A percentile compares a stretch with the other conserved stretches of the same genome.
Evolutionary conservation across 2,113 vertebrate species (phyloP).

Genomic region (Tragulus kanchil): DNA sequence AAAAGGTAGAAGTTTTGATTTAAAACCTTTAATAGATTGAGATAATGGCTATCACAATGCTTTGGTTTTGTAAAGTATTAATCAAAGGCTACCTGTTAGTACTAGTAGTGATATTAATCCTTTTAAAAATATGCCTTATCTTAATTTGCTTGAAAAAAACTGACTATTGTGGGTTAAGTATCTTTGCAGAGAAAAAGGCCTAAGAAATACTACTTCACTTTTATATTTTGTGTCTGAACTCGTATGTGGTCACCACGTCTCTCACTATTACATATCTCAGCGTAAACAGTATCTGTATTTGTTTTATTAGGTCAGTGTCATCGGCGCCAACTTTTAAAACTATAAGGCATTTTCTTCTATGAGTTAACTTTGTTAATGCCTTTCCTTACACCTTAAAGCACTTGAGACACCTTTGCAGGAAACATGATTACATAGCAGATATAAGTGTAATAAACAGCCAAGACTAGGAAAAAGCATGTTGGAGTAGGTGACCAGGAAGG

Average conservation of each 20-base stretch:
- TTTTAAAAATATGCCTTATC: constrained; percentile 7
- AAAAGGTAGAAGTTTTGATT: constrained; percentile 92
- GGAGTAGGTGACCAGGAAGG: neutral
- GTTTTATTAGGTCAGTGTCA: constrained; percentile 10
- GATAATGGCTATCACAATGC: neutral
- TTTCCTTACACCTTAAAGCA: neutral
- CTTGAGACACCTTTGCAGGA: neutral
- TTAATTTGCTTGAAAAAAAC: constrained; percentile 49
- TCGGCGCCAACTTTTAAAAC: neutral
- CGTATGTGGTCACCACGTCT: neutral
- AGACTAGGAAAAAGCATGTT: neutral
- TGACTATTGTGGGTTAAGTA: neutral
- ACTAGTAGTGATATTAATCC: neutral
- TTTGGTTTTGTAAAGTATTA: constrained; percentile 31
- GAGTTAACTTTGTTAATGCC: neutral
- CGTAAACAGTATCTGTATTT: neutral
- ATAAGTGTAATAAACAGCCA: neutral
- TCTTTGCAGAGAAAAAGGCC: constrained; percentile 29
- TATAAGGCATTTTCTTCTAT: neutral
- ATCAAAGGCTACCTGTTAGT: neutral
- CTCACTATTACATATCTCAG: neutral
- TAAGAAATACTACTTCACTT: neutral
- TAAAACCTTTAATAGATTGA: constrained; percentile 58
- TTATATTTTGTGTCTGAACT: neutral
- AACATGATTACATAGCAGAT: constrained; percentile 41